Evolutionary conservation across 1,140 invertebrate species (phyloP), one percentile per base, ranked within the genome.

Genomic region (Trachelipus rathkii): DNA sequence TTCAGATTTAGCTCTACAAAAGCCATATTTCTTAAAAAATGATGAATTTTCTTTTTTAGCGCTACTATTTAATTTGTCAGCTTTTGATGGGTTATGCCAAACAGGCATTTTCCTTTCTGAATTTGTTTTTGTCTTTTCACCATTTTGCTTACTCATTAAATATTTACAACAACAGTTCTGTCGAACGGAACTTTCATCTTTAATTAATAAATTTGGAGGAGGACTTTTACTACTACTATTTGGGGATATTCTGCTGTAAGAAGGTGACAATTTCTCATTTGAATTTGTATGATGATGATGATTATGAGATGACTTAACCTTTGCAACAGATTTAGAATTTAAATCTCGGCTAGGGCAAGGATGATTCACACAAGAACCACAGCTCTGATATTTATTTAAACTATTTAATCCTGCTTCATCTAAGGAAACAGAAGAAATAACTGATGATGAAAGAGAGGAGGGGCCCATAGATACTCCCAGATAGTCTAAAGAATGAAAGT

Each of bases 401-500:
- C 50, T 13, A 15, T 60, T 19, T 19, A 60, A 13, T 15, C 50
- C 50, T 15, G 50, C 11, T 60, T 60, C 50, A 60, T 79, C 74
- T 19, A 73, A 33, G 44, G 74, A 76, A 24, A 44, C 68, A 11
- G 50, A 70, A 10, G 77, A 79, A 23, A 79, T 76, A 50, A 79
- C 53, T 13, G 77, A 79, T 15, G 77, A 79, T 8, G 77, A 69
- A 46, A 79, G 77, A 13, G 77, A 79, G 8, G 68, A 46, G 50
- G 73, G 74, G 23, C 74, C 46, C 7, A 79, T 74, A 13, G 77
- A 60, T 13, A 76, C 15, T 23, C 74, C 44, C 71, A 74, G 43
- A 50, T 74, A 60, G 70, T 79, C 69, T 74, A 79, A 23, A 76
- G 66, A 15, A 73, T 79, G 73, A 79, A 75, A 53, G 66, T 79